These are phyloP conservation scores for Neodiprion lecontei DNA, from an alignment of 1,140 invertebrate genomes.

Conservation along the genomic window DNA sequence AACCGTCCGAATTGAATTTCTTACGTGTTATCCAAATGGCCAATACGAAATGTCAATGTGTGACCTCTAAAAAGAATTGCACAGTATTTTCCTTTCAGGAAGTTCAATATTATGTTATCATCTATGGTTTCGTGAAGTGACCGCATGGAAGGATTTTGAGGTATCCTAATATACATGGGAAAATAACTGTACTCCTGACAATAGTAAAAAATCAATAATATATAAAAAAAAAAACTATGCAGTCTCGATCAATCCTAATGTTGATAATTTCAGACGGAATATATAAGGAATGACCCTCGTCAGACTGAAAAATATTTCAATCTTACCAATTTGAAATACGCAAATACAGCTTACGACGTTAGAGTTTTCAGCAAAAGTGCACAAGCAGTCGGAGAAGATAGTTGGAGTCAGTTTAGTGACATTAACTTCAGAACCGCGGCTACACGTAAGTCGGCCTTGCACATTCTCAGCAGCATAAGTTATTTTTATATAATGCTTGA, in stretches of 20 bases:
- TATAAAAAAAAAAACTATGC: too few relatives aligned
- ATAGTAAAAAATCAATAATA: too few relatives aligned
- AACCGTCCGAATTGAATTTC: too few relatives aligned
- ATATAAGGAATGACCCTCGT: conserved; percentile 44
- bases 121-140: too few relatives aligned
- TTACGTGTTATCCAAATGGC: too few relatives aligned
- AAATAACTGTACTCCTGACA: too few relatives aligned
- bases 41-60: too few relatives aligned
- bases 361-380: conserved; percentile 69
- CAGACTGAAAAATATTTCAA: conserved; percentile 55
- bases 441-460: conserved; percentile 55
- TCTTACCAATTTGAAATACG: conserved; percentile 67
- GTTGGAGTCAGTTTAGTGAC: conserved; percentile 70
- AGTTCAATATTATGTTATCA: too few relatives aligned
- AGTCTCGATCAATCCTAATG: background rate
- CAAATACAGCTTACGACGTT: conserved; percentile 73
- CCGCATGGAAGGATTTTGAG: too few relatives aligned
- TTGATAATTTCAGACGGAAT: conserved; percentile 42
- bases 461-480: conserved; percentile 3
- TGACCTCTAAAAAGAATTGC: too few relatives aligned
- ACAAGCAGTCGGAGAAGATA: conserved; percentile 57
- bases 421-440: conserved; percentile 66
- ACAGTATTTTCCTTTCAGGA: too few relatives aligned
- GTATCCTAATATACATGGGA: too few relatives aligned
- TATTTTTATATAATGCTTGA: background rate